Evolutionary conservation across 2,888 invertebrate genomes (phyloP), one percentile per base, ranked within the genome.

Genomic region (Crematogaster levior): DNA sequence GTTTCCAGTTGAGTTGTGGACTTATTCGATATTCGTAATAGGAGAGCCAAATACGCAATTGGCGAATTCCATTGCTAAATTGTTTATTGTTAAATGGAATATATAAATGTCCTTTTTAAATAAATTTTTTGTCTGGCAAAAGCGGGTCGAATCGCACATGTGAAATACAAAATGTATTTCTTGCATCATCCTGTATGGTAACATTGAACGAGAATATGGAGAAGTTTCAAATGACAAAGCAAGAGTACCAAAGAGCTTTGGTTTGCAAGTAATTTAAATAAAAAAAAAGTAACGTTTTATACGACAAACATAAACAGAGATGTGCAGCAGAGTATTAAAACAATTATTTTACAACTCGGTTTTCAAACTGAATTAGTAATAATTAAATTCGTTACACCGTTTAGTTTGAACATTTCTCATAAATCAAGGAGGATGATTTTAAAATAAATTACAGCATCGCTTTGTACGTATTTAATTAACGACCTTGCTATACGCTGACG

Each of bases 381-480:
- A n/a, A 65, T 75, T 53, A 30, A 75, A 68, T 68, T 77, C 9
- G n/a, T 53, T 66, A 34, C 12, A 9, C 5, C 12, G 12, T 79
- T 56, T 43, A 12, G 43, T 68, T 68, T 48, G 18, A 66, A 30
- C 40, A 51, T 40, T 66, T 75, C 66, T 68, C 68, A 56, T 68
- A 68, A 56, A 77, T 70, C 68, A 70, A 79, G 56, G 3, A 56
- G 12, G 24, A 21, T 12, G 6, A 43, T 77, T 77, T 68, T 56
- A 34, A 68, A 68, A 77, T 18, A 68, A 68, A 56, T 34, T 74
- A 10, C 60, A 27, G 27, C 56, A 53, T 43, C 43, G 43, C 56
- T 79, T 70, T 70, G n/a, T 68, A 79, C 56, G 68, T 43, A 58
- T 56, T 79, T 56, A 68, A 79, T 79, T 79, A 79, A 79, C 66